Percentiles rank a stretch among this genome's conserved stretches.
Conservation (phyloP, 2,888 invertebrate species). For the Coelinius sp. region DNA sequence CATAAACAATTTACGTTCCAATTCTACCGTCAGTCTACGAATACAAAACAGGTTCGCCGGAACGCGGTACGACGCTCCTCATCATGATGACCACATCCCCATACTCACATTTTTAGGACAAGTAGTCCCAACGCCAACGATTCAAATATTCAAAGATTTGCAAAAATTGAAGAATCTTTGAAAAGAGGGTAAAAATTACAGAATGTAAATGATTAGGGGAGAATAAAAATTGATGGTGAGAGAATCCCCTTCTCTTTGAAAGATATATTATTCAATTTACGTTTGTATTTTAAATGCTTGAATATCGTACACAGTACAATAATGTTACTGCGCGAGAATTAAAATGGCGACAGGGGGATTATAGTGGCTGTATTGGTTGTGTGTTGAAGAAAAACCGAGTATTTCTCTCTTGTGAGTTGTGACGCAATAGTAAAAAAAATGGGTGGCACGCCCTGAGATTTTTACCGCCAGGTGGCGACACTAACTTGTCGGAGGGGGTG, state of each 20-base stretch:
- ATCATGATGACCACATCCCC: slow-evolving; percentile 54
- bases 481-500: slow-evolving; percentile 7
- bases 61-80: slow-evolving; percentile 60
- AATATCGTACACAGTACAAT: slow-evolving; percentile 43
- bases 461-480: slow-evolving; percentile 52
- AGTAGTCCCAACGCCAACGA: slow-evolving; percentile 56
- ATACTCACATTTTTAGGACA: slow-evolving; percentile 55
- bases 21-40: slow-evolving; percentile 57
- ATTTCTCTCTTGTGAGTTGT: too few species aligned
- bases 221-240: neutral
- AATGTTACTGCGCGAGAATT: slow-evolving; percentile 56
- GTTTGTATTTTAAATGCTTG: slow-evolving; percentile 28
- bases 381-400: slow-evolving; percentile 54
- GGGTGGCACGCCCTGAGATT: slow-evolving; percentile 53
- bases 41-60: slow-evolving; percentile 59
- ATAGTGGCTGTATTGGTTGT: neutral
- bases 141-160: neutral
- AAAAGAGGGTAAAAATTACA: neutral
- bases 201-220: neutral
- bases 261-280: neutral
- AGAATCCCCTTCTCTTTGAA: neutral
- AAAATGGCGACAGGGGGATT: slow-evolving; percentile 55
- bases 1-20: slow-evolving; percentile 61
- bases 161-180: neutral
- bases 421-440: slow-evolving; percentile 60